Base-by-base conservation (phyloP, 1,140 invertebrate species). In the Musca domestica region DNA sequence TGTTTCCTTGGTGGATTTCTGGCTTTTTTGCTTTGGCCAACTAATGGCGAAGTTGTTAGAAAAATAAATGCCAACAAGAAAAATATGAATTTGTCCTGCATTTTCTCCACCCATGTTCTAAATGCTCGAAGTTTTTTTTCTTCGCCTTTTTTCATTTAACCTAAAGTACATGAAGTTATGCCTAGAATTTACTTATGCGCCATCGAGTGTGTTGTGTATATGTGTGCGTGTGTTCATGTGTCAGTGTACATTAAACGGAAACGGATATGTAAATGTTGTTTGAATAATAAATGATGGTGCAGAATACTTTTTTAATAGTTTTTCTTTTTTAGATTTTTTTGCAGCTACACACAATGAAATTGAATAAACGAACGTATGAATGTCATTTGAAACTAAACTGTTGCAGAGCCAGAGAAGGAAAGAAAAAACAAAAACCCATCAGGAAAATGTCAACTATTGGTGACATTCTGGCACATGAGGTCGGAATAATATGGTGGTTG, bases 261-360 rank as follows among this genome's bases (percentile, higher is more conserved):
- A 61, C 56, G 56, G 56, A 61, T 61, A 61, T 61, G 56, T 61
- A 61, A 61, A 61, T 61, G 56, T 61, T 61, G 56, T 61, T 61
- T 61, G 56, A 61, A 61, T 61, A 61, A 61, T 61, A 61, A 61
- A 61, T 61, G 56, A 61, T 61, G 56, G 56, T 61, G 56, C 56
- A 61, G 56, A 30, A 34, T 58, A 41, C 34, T 58, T 61, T 61
- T 61, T 61, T 61, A 61, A 34, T 41, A 61, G 56, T 61, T 54
- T 9, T 12, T 41, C 34, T 10, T 41, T 41, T 41, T 30, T 30
- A 9, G 27, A 9, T 41, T 41, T 41, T 54, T 61, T 34, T 41
- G 23, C 7, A 7, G 34, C 30, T 41, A 30, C 20, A 61, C 17
- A 61, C 56, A 34, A 30, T 10, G 22, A 27, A 56, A 51, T 22